Evolutionary conservation across 2,888 invertebrate species (phyloP).

Genomic region (Sabatieria punctata): DNA sequence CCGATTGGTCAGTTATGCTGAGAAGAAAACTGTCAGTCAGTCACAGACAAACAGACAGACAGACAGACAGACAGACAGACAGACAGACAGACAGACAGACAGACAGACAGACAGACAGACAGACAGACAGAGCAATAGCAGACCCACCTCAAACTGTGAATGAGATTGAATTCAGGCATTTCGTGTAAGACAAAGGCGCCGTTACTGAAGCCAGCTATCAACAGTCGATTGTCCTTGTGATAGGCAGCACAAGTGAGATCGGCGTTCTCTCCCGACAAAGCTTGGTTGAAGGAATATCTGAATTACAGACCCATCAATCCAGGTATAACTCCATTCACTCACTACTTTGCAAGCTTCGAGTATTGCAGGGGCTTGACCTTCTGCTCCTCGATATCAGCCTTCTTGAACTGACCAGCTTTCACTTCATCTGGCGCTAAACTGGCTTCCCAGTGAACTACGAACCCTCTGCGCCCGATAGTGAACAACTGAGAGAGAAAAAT

Average conservation of each 20-base stretch:
- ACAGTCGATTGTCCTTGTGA: constrained; percentile 55
- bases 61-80: too few relatives aligned
- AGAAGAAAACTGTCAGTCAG: too few relatives aligned
- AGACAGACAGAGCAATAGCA: constrained; percentile 8
- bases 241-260: constrained; percentile 63
- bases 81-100: too few relatives aligned
- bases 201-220: constrained; percentile 73
- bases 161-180: constrained; percentile 74
- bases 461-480: constrained; percentile 20
- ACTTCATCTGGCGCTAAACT: constrained; percentile 18
- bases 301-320: constrained; percentile 24
- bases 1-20: constrained; percentile 66
- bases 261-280: constrained; percentile 33
- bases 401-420: constrained; percentile 10
- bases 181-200: constrained; percentile 86
- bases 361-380: constrained; percentile 7
- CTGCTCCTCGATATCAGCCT: constrained; percentile 9
- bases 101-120: constrained; percentile 26
- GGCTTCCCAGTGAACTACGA: constrained; percentile 18
- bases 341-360: neutral
- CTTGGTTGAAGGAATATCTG: constrained; percentile 43
- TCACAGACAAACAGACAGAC: too few relatives aligned
- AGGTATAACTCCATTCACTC: neutral
- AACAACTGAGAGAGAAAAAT: constrained; percentile 18
- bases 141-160: constrained; percentile 55